Base-by-base conservation (phyloP, 1,140 invertebrate species). In the Megalonaias nervosa region DNA sequence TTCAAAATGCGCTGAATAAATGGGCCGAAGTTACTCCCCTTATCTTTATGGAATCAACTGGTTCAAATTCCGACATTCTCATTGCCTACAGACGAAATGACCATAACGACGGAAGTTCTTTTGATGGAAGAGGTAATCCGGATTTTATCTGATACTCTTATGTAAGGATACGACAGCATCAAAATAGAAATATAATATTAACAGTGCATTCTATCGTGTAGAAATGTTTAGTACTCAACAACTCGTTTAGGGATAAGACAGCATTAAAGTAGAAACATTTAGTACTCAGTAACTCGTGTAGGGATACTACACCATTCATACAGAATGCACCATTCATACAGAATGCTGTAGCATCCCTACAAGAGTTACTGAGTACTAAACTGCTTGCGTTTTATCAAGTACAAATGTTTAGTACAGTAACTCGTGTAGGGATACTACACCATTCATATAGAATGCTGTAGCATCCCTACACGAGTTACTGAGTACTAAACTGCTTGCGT, bases 101-200 rank as follows among this genome's bases (percentile, higher is more conserved):
- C 26, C 85, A 87, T 68, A 81, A 81, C 5, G 85, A 87, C 71
- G 84, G 82, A 4, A 83, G 79, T 61, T 77, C 85, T 14, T 87
- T 87, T 75, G 85, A 87, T 38, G 82, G 85, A 4, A 77, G 58
- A 75, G 82, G 85, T 87, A 78, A 79, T 55, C 6, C 1, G n/a
- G 16, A 6, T 12, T n/a, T 5, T 12, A 56, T 17, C 0, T 19
- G 19, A 70, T 55, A 62, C 0, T 19, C 0, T 62, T 9, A 11
- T 19, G n/a, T 11, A 55, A 11, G 4, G 13, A n/a, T 57, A 55
- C 12, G 31, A 16, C 26, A n/a, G 0, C 26, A 70, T 58, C 0
- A 16, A 19, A 16, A 48, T 23, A 17, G 9, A 17, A 16, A 5
- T 0, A 0, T 58, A 17, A 55, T 31, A 31, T 64, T 62, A 21